Percentiles rank a stretch among this genome's conserved stretches.
Conservation (phyloP, 2,888 invertebrate genomes). For the Epirrhoe tristata region DNA sequence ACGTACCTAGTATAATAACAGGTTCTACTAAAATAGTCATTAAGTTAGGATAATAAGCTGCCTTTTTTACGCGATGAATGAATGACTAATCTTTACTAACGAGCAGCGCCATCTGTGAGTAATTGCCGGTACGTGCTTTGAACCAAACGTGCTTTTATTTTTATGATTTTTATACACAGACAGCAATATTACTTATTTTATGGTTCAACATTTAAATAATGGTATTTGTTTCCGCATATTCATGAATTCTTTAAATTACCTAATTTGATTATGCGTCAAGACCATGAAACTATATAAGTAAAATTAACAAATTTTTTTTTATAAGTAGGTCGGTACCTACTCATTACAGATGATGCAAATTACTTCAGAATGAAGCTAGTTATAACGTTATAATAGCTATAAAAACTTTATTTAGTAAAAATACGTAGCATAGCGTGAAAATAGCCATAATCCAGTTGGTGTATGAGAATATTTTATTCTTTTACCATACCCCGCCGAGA, state of each 20-base stretch:
- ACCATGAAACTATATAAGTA: no score
- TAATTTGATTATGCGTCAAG: no score
- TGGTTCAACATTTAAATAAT: not conserved
- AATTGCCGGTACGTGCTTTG: conserved; percentile 72
- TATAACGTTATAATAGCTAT: not conserved
- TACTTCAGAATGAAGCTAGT: not conserved
- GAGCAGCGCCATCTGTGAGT: conserved; percentile 74
- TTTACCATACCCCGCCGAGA: conserved; percentile 68
- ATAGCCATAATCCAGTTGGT: conserved; percentile 53
- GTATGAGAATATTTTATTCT: conserved; percentile 60
- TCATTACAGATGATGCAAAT: no score
- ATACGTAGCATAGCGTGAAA: conserved; percentile 39
- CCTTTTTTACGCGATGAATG: conserved; percentile 41
- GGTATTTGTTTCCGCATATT: not conserved
- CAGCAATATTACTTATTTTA: not conserved
- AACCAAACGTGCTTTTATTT: conserved; percentile 73
- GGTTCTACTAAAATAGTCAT: no score
- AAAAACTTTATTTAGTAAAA: not conserved
- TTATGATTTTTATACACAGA: conserved; percentile 49
- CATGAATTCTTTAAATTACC: not conserved
- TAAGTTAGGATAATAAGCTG: not conserved
- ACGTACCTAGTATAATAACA: no score
- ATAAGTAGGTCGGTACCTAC: no score
- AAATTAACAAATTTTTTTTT: no score
- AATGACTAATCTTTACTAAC: conserved; percentile 63